phyloP scores from a whole-genome alignment of 2,888 invertebrate genomes.

The Netelia inedita region DNA sequence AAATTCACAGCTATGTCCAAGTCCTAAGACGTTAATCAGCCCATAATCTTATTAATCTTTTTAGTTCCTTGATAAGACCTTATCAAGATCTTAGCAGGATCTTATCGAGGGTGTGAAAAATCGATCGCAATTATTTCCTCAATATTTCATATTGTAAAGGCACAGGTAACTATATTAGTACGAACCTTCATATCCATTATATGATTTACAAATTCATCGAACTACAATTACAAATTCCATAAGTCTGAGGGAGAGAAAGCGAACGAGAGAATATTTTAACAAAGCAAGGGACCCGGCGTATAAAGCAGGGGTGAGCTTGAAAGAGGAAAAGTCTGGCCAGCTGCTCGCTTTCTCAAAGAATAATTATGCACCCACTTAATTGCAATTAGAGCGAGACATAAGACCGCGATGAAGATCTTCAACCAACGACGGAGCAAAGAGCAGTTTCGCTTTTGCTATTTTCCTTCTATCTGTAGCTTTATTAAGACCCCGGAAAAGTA shows the following conservation, averaged over 20 bases:
- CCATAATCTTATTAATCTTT: too few species aligned
- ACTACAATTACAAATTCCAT: conserved; percentile 37
- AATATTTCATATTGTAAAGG: neutral
- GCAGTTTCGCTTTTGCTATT: neutral
- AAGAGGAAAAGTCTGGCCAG: conserved; percentile 37
- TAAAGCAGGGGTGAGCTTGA: conserved; percentile 12
- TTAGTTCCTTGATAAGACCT: too few species aligned
- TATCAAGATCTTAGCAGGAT: too few species aligned
- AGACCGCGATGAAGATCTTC: conserved; percentile 32
- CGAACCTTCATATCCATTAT: neutral
- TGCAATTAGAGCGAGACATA: conserved; percentile 55
- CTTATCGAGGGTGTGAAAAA: too few species aligned
- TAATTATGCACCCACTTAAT: conserved; percentile 62
- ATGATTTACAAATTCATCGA: conserved; percentile 38
- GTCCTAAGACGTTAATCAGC: too few species aligned
- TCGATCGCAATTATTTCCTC: neutral
- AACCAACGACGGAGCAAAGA: conserved; percentile 21
- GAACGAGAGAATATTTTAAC: conserved; percentile 50
- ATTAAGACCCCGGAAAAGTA: neutral
- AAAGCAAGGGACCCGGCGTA: conserved; percentile 6
- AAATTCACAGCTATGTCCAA: too few species aligned
- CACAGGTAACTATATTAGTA: neutral
- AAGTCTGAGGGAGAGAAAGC: conserved; percentile 1
- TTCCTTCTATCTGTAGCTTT: conserved; percentile 1
- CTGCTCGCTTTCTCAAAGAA: conserved; percentile 60